Base-by-base conservation (phyloP, 2,797 vertebrate genomes). In the Anolis apletophallus region DNA sequence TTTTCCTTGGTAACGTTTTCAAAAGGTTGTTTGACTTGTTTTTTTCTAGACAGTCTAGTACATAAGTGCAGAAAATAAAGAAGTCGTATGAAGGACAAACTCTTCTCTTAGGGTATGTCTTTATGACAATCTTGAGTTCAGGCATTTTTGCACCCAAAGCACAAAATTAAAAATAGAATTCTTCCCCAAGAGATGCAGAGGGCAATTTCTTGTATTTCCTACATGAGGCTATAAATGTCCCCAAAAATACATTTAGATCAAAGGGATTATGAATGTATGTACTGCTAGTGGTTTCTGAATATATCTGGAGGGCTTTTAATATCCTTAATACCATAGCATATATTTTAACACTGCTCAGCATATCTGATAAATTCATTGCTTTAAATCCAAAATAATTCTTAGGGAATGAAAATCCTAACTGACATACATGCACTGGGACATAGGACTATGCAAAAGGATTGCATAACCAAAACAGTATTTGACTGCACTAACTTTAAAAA, bases 11-110 rank as follows among this genome's bases (percentile, higher is more conserved):
- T 69, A n/a, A 17, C 77, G 80, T 55, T 80, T 57, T 85, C 89
- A 87, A 64, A 75, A 11, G 67, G 1, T 69, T 11, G 12, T 73
- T 88, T 87, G 77, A 57, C 26, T 88, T 90, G 67, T 80, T 10
- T 84, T 83, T 76, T 72, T 76, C 50, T 78, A 57, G 54, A 87
- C 85, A 88, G 89, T 87, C 85, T 80, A 89, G 90, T 1, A n/a
- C 54, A 59, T 68, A 83, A 79, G 87, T 86, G 11, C 40, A 36
- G 75, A 78, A 40, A 1, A 69, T 8, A 34, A 57, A 10, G 36
- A 40, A 46, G 36, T 40, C 23, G 34, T 29, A 57, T 86, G 69
- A 74, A 74, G 40, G 46, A 61, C 23, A 74, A 36, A 32, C 16
- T 54, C 34, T 64, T 34, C n/a, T 74, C 50, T 54, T 50, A 32